Evolutionary conservation across 2,888 invertebrate species (phyloP).

Genomic region (Trichogramma dendrolimi): DNA sequence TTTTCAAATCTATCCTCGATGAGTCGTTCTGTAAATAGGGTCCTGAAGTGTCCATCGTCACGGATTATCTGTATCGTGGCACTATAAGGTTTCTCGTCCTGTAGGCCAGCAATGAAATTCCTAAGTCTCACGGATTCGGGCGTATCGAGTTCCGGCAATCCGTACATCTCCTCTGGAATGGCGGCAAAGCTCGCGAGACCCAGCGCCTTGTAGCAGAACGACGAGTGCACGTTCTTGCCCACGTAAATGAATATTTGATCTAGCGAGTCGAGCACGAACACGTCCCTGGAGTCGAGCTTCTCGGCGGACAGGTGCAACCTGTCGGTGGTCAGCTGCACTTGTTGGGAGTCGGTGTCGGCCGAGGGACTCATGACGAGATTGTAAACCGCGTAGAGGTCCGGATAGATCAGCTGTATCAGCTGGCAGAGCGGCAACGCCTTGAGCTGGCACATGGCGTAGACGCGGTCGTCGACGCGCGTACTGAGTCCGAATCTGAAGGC

Average conservation of each 20-base stretch:
- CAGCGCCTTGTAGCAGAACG: slow-evolving; percentile 73
- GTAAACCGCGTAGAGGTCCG: slow-evolving; percentile 87
- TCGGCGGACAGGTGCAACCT: slow-evolving; percentile 83
- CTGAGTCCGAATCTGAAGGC: slow-evolving; percentile 86
- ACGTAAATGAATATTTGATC: slow-evolving; percentile 78
- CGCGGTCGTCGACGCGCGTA: slow-evolving; percentile 88
- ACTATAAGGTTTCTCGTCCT: slow-evolving; percentile 78
- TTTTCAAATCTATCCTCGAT: slow-evolving; percentile 93
- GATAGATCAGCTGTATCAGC: slow-evolving; percentile 83
- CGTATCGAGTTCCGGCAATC: slow-evolving; percentile 74
- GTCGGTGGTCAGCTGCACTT: slow-evolving; percentile 63
- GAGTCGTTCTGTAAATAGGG: slow-evolving; percentile 79
- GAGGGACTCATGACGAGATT: slow-evolving; percentile 58
- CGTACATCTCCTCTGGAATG: slow-evolving; percentile 70
- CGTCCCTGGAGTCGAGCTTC: slow-evolving; percentile 77
- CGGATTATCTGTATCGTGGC: slow-evolving; percentile 78
- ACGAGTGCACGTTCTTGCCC: slow-evolving; percentile 71
- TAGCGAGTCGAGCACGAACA: slow-evolving; percentile 87
- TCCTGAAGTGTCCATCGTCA: slow-evolving; percentile 83
- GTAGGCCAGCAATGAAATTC: slow-evolving; percentile 76
- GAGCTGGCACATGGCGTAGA: slow-evolving; percentile 89
- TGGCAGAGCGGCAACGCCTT: slow-evolving; percentile 79
- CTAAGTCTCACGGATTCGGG: slow-evolving; percentile 71
- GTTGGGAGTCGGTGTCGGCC: slow-evolving; percentile 49
- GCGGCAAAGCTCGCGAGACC: slow-evolving; percentile 70